phyloP scores from a whole-genome alignment of 1,140 invertebrate genomes.

The Drosophila miranda region DNA sequence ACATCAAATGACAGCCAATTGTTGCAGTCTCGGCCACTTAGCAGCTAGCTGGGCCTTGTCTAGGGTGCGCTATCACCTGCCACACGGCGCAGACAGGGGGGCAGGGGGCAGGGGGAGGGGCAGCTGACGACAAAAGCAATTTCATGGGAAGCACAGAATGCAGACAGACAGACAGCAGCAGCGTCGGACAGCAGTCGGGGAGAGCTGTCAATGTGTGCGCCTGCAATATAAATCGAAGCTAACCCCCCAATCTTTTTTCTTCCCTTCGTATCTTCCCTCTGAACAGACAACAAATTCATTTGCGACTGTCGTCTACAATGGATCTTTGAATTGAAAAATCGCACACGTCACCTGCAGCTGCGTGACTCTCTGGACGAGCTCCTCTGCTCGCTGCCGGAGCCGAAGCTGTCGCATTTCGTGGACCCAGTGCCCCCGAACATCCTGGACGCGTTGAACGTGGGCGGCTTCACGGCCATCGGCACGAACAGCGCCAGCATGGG shows the following conservation, averaged over 20 bases:
- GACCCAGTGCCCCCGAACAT: conserved; percentile 72
- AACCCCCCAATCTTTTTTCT: conserved; percentile 16
- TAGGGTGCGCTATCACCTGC: conserved; percentile 19
- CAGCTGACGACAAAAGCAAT: conserved; percentile 73
- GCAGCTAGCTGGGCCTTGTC: conserved; percentile 17
- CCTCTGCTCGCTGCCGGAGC: conserved; percentile 86
- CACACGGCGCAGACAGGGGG: conserved; percentile 2
- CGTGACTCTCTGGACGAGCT: conserved; percentile 86
- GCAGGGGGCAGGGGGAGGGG: neutral
- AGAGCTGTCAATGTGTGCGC: conserved; percentile 36
- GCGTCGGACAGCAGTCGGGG: too few species aligned
- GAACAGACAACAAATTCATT: conserved; percentile 89
- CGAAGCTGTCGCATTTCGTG: conserved; percentile 70
- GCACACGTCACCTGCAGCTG: conserved; percentile 87
- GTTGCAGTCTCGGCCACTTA: conserved; percentile 74
- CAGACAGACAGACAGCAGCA: conserved; percentile 9
- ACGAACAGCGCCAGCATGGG: conserved; percentile 72
- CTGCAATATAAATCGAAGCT: conserved; percentile 30
- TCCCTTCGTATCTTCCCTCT: conserved; percentile 58
- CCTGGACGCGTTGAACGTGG: conserved; percentile 67
- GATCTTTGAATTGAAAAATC: conserved; percentile 88
- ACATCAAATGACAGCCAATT: conserved; percentile 78
- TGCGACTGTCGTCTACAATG: conserved; percentile 91
- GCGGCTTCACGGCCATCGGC: conserved; percentile 72
- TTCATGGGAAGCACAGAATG: conserved; percentile 41